Conservation (phyloP, 2,113 vertebrate species). For the Anolis sagrei region DNA sequence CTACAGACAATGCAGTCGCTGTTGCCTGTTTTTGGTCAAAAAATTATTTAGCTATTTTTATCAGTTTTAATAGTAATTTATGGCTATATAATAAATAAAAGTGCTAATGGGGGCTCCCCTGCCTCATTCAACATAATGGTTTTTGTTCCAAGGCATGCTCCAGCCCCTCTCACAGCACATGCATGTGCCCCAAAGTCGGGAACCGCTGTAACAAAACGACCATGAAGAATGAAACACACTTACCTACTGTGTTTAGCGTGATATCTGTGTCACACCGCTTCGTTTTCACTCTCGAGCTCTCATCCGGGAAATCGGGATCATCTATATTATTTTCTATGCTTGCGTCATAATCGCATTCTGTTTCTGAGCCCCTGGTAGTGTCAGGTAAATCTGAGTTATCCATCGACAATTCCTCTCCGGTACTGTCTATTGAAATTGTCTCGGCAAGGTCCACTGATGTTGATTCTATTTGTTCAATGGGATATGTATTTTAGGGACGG, state of each 20-base stretch:
- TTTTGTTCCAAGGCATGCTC: not conserved
- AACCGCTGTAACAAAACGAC: not conserved
- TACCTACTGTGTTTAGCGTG: constrained; percentile 47
- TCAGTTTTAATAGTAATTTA: too few relatives aligned
- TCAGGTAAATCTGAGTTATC: constrained; percentile 36
- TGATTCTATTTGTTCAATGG: constrained; percentile 7
- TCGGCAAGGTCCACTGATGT: not conserved
- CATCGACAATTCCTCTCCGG: constrained; percentile 42
- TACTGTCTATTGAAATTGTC: constrained; percentile 6
- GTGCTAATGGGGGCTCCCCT: too few relatives aligned
- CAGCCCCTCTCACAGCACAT: not conserved
- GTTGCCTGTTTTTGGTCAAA: too few relatives aligned
- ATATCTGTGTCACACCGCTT: constrained; percentile 37
- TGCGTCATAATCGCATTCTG: constrained; percentile 43
- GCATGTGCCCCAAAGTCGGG: not conserved
- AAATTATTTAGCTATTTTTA: too few relatives aligned
- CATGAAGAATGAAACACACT: constrained; percentile 25
- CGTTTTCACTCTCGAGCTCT: constrained; percentile 52
- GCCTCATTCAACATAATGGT: not conserved
- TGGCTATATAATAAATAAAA: too few relatives aligned
- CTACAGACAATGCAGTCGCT: too few relatives aligned
- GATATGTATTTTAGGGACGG: not conserved
- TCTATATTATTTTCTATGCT: constrained; percentile 46
- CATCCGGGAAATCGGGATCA: constrained; percentile 34
- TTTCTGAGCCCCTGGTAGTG: constrained; percentile 36